Base-by-base conservation (phyloP, 2,113 vertebrate genomes). In the Circaetus gallicus region DNA sequence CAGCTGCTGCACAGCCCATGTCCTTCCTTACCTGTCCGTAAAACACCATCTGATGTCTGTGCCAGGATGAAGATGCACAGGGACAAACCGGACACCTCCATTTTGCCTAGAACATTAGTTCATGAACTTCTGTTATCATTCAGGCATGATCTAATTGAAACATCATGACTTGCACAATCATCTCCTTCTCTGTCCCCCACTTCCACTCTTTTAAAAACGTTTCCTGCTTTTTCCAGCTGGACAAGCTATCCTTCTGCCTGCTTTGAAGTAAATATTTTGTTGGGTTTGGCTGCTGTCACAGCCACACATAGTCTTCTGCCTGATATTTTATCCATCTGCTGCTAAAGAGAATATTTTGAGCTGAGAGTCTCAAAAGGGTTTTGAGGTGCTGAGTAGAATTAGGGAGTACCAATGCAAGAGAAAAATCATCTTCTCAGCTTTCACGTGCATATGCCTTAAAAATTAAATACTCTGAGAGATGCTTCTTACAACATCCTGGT, bases 161-260 rank as follows among this genome's bases (percentile, higher is more conserved):
- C 91, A 94, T 76, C 52, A 8, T 91, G 93, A 79, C 70, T 95
- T 95, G 61, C 86, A 93, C 89, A 96, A 94, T 63, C 91, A 25
- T 13, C 89, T 88, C 71, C 63, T 58, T 45, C 82, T 83, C 78
- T 40, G 31, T 55, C 61, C 50, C 36, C 7, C 15, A 45, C 61
- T 79, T 90, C 21, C 47, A 6, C 50, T 62, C 50, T 74, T 73
- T 42, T 6, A 28, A 55, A 84, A 36, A n/a, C 1, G 4, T n/a
- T 93, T 96, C 95, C 93, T 96, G 91, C 59, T 69, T 82, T 94
- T 91, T 86, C 87, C 91, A 94, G 95, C 95, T 96, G 96, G 84
- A 94, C 81, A 89, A 3, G 7, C 47, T n/a, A 40, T 85, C 86
- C 95, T 87, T 86, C 86, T 86, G 86, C 78, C 87, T 93, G 85